Evolutionary conservation across 2,113 vertebrate genomes (phyloP).

Genomic region (Scytalopus superciliaris): DNA sequence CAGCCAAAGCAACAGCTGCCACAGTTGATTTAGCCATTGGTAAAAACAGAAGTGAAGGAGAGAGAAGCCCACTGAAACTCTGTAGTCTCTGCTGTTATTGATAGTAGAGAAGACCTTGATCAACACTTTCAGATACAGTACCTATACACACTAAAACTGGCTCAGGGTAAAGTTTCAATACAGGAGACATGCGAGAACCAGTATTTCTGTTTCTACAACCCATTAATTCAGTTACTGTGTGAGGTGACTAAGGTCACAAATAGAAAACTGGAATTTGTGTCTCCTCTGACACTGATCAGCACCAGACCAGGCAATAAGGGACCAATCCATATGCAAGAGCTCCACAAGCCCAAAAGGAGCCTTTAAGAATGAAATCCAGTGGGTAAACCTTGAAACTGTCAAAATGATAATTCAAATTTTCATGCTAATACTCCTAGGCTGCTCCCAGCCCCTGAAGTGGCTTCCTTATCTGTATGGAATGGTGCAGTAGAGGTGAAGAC

Average conservation of each 20-base stretch:
- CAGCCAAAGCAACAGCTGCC: conserved; percentile 1
- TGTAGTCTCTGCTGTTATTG: background rate
- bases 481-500: background rate
- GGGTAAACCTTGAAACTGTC: background rate
- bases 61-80: background rate
- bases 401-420: background rate
- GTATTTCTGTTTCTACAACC: background rate
- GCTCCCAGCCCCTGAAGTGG: background rate
- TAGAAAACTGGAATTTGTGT: background rate
- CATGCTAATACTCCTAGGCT: background rate
- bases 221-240: background rate
- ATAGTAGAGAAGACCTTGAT: background rate
- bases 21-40: background rate
- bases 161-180: background rate
- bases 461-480: background rate
- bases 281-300: background rate
- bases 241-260: background rate
- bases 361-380: background rate
- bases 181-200: background rate
- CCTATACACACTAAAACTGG: background rate
- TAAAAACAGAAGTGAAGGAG: background rate
- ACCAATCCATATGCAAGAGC: rapidly evolving
- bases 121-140: background rate
- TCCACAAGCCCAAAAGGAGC: background rate
- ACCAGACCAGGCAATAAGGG: background rate